Base-by-base conservation (phyloP, 64 coral and sea anemone genomes). In the Astreopora myriophthalma region DNA sequence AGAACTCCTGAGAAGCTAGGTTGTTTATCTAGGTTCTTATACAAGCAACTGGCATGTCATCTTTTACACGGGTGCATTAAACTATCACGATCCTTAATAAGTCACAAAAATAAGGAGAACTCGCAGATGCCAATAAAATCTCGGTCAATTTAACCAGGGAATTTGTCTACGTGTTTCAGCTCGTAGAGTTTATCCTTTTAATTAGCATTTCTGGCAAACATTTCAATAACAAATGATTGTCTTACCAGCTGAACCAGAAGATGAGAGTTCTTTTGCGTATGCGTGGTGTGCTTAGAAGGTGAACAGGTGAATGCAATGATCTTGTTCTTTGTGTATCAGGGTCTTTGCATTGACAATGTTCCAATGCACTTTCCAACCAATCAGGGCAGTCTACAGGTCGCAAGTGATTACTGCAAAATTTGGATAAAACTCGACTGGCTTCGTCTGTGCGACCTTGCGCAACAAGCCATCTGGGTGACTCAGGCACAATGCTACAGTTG, bases 241-340 rank as follows among this genome's bases (percentile, higher is more conserved):
- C n/a, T n/a, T 68, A 91, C 89, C 89, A 91, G 23, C 52, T 58
- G 14, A 84, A 81, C 28, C 39, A 79, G 25, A 91, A 34, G 44
- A 91, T 91, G 22, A 91, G 25, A 1, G 89, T 66, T 58, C 89
- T 84, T 74, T 91, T 91, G 34, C 89, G 77, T 39, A 91, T 22
- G 44, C 70, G 67, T 3, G 76, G 67, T 37, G 89, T 91, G 6
- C 89, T 16, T n/a, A 91, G 37, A 19, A 91, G 89, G 63, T 91
- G 78, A 4, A 91, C 7, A 14, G 70, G 48, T 29, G 89, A 39
- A 51, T 81, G 34, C 36, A 42, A 48, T 0, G 32, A 25, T 10
- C 22, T 23, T 7, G 26, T 60, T 51, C 14, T 1, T 29, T 73
- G n/a, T 34, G 0, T 8, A 20, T 38, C 31, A 2, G 35, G 9